Evolutionary conservation across 53 echinoderm and acorn worm species (phyloP), one percentile per base, ranked within the genome.

Genomic region (Paracentrotus lividus): DNA sequence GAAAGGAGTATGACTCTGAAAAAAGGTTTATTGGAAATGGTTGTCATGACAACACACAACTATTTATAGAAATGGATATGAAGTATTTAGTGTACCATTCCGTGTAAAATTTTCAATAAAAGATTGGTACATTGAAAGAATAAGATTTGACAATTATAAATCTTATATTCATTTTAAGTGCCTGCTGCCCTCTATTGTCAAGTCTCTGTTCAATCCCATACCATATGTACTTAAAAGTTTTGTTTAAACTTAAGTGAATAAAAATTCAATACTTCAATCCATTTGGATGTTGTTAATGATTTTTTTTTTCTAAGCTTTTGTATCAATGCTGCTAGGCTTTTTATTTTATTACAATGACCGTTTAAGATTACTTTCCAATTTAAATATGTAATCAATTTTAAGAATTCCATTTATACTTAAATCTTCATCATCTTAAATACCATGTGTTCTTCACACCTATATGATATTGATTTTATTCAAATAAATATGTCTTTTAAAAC

Each of bases 71-170:
- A 31, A 72, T 72, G 40, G 40, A 36, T 34, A 72, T 72, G 16
- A 36, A 36, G 72, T 72, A 72, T 72, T 36, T 72, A 72, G 72
- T 72, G 16, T 38, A 72, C 72, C 72, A 72, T 72, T 72, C 72
- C 72, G 16, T 38, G 18, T 38, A 38, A 18, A 72, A 38, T 36
- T 72, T 21, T 72, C 72, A 8, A 5, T 20, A 40, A 31, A 64
- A 64, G 2, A 40, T 31, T 67, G 33, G 14, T 5, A 38, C 27
- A 72, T 72, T 20, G 18, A 14, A 72, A 40, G 72, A 15, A 3
- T 40, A 40, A 38, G 32, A 31, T 67, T 67, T 67, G 67, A 67
- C 13, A 18, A 40, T 72, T 72, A 72, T 72, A 40, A 36, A 72
- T 72, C 32, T 32, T 72, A 72, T 72, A 27, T 18, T 72, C 40